phyloP scores from a whole-genome alignment of 2,113 vertebrate genomes.

The Otus sunia region DNA sequence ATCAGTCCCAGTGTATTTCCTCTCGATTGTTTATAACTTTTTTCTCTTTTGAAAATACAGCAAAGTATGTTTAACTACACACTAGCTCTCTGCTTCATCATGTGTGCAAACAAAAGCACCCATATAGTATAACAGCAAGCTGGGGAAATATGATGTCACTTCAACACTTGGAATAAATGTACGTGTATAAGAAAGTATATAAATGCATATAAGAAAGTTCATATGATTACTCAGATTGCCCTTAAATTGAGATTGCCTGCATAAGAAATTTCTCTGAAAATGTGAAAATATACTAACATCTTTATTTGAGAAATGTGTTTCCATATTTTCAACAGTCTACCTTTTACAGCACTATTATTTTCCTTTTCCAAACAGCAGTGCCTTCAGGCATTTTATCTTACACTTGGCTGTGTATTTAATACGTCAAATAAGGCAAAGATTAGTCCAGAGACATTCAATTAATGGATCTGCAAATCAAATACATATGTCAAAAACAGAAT shows the following conservation, averaged over 20 bases:
- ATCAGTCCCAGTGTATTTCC: neutral
- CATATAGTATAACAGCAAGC: neutral
- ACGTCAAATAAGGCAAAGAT: slow-evolving; percentile 8
- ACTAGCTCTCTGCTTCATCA: neutral
- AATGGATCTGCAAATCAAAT: slow-evolving; percentile 16
- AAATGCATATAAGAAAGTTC: neutral
- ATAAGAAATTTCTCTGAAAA: neutral
- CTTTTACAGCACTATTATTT: neutral
- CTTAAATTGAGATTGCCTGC: neutral
- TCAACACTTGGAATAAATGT: neutral
- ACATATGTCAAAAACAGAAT: slow-evolving; percentile 36
- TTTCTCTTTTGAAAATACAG: neutral
- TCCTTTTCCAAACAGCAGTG: neutral
- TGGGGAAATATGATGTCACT: neutral
- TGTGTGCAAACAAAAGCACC: neutral
- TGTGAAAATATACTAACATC: neutral
- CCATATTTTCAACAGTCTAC: neutral
- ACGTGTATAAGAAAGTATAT: neutral
- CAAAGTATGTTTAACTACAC: neutral
- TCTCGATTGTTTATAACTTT: fast-evolving
- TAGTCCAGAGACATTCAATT: slow-evolving; percentile 5
- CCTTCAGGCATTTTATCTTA: neutral
- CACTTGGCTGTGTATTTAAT: neutral
- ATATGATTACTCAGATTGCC: neutral
- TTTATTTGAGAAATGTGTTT: neutral